These are phyloP conservation scores for Myotis brandtii DNA, from an alignment of 2,113 vertebrate genomes.

Conservation along the genomic window DNA sequence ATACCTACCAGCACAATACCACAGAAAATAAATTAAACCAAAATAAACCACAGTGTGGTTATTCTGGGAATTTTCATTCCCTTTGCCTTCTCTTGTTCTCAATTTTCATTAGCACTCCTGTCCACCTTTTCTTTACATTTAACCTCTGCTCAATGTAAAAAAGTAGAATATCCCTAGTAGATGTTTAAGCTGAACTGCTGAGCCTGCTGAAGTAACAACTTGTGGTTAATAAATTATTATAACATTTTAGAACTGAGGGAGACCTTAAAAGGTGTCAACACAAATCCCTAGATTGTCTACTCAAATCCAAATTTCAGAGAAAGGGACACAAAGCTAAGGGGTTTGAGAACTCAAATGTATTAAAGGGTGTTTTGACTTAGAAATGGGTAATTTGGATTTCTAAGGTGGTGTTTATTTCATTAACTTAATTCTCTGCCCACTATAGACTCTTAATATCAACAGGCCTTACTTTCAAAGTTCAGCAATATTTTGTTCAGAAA, in stretches of 20 bases:
- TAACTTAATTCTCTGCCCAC: neutral
- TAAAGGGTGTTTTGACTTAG: neutral
- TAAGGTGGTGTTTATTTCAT: neutral
- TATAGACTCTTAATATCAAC: neutral
- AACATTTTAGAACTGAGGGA: neutral
- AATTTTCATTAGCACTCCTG: neutral
- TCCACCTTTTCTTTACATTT: neutral
- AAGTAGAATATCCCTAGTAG: neutral
- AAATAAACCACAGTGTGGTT: neutral
- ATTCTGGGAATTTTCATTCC: neutral
- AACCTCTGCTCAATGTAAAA: neutral
- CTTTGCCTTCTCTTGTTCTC: constrained; percentile 22
- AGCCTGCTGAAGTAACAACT: neutral
- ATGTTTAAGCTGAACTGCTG: neutral
- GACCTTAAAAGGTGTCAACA: neutral
- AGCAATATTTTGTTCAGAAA: neutral
- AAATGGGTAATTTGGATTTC: neutral
- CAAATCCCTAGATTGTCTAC: neutral
- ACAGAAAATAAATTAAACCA: neutral
- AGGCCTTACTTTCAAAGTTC: neutral
- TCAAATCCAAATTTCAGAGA: neutral
- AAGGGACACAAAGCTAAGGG: neutral
- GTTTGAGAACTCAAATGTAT: neutral
- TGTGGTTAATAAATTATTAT: neutral
- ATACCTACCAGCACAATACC: neutral